Base-by-base conservation (phyloP, 2,113 vertebrate species). In the Pseudorasbora parva region DNA sequence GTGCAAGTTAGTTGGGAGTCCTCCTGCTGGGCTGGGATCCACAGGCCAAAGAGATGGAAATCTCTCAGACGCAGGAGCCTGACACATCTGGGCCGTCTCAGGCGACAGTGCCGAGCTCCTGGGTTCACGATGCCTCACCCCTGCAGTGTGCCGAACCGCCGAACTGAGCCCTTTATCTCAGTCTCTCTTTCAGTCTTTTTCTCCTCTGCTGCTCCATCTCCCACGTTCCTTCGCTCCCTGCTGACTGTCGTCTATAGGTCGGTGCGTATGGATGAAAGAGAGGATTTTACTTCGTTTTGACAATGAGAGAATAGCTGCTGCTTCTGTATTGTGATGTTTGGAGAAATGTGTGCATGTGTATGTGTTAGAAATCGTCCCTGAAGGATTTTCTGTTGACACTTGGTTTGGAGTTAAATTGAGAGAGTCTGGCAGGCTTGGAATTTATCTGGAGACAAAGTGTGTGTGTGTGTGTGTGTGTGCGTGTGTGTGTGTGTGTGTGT, bases 11-110 rank as follows among this genome's bases (percentile, higher is more conserved):
- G 17, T 8, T 59, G 51, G 15, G 56, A 14, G 72, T 73, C 19
- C 59, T 54, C 80, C 78, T 68, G 43, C 69, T 75, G 81, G 57
- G 71, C 69, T 62, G 56, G 76, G 76, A 78, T 23, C 37, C 19
- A 62, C n/a, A 9, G 73, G 73, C 30, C 82, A 76, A 74, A 85
- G 54, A 85, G 64, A 83, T 83, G 82, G 82, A 83, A 84, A 84
- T 84, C 64, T 84, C 51, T 54, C 51, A 56, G 82, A 47, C 49
- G 9, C 37, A 33, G 81, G 57, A 73, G 57, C 69, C 51, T 74
- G 71, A 75, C 82, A 78, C 74, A 78, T 84, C 82, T 84, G 74
- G 75, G 57, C 57, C 69, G 56, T 82, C 68, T 78, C 76, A 27
- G 62, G 56, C 56, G 76, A 78, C 76, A 78, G 56, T 78, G 76